These are phyloP conservation scores for Calephelis nemesis DNA, from an alignment of 1,140 invertebrate species.

Conservation along the genomic window DNA sequence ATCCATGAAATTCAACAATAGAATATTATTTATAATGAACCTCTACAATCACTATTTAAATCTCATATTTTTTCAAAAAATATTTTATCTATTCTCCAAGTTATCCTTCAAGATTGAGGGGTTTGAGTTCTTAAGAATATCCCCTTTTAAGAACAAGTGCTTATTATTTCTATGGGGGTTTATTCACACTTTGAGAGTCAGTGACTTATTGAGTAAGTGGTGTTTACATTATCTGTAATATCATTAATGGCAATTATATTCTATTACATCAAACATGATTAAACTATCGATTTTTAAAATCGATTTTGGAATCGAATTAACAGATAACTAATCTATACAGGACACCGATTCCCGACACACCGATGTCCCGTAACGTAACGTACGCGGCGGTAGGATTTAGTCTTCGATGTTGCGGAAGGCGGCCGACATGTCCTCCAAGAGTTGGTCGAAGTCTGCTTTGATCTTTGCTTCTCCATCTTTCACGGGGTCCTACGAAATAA, in stretches of 20 bases:
- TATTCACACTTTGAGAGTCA: neutral
- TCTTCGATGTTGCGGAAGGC: constrained; percentile 99
- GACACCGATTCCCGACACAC: constrained; percentile 5
- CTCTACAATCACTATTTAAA: neutral
- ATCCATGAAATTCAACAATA: constrained; percentile 13
- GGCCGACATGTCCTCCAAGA: constrained; percentile 96
- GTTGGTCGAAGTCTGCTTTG: constrained; percentile 96
- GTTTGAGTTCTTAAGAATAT: neutral
- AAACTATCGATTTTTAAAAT: constrained; percentile 15
- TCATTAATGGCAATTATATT: constrained; percentile 13
- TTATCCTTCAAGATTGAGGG: neutral
- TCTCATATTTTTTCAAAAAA: neutral
- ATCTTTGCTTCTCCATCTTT: constrained; percentile 99
- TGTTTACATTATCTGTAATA: constrained; percentile 6
- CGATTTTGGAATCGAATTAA: constrained; percentile 4
- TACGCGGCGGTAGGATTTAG: constrained; percentile 79
- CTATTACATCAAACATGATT: constrained; percentile 1
- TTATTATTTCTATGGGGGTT: neutral
- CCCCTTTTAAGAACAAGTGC: neutral
- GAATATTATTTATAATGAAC: constrained; percentile 3
- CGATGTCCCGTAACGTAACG: neutral
- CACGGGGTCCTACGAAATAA: constrained; percentile 90
- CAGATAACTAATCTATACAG: neutral
- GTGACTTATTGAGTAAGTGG: neutral
- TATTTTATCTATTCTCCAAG: neutral